These are phyloP conservation scores for Macrosteles quadrilineatus DNA, from an alignment of 1,140 invertebrate genomes.

Conservation along the genomic window DNA sequence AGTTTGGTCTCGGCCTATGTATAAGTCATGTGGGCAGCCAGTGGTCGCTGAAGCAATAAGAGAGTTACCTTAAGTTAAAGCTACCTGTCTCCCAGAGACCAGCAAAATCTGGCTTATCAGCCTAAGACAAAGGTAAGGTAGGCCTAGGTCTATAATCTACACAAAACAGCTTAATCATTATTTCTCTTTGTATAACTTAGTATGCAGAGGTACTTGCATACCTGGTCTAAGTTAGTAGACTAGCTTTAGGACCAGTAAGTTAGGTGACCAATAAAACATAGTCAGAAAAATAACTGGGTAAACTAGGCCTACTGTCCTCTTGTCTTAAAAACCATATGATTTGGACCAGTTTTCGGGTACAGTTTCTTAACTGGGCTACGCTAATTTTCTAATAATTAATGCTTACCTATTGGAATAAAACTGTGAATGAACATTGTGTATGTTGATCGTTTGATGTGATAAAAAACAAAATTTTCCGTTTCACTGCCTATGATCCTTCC, in stretches of 20 bases:
- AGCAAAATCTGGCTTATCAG: no score
- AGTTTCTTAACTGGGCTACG: background rate
- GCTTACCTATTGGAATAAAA: conserved; percentile 62
- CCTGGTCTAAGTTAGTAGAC: background rate
- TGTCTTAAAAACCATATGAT: background rate
- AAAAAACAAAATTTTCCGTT: conserved; percentile 66
- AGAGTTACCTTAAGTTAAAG: no score
- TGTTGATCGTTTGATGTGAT: conserved; percentile 68
- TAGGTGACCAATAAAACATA: background rate
- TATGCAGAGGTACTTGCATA: no score
- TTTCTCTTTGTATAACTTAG: no score
- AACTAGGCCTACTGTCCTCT: no score
- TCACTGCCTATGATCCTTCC: conserved; percentile 65
- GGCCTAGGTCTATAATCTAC: no score
- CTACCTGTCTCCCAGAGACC: no score
- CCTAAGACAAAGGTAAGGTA: no score
- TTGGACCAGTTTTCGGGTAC: background rate
- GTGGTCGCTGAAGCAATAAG: no score
- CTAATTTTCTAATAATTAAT: conserved; percentile 3
- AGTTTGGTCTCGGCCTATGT: no score
- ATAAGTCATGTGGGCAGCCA: no score
- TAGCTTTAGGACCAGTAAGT: background rate
- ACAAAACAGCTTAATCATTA: no score
- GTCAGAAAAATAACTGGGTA: background rate
- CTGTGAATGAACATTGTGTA: conserved; percentile 68